phyloP scores from a whole-genome alignment of 2,888 invertebrate species.

The Tachystola acroxantha region DNA sequence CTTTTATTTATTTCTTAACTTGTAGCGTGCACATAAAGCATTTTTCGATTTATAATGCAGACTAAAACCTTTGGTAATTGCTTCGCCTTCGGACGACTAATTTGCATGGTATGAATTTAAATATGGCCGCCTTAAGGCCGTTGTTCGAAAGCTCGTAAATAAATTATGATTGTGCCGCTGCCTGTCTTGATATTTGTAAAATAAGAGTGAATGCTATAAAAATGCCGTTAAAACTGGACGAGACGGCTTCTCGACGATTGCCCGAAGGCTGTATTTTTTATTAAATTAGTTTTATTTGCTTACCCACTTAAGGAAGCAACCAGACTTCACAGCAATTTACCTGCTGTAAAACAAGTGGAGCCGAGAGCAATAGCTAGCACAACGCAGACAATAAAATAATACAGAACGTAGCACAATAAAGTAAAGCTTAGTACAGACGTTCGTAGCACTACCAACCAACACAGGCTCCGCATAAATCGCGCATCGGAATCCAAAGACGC shows the following conservation, averaged over 20 bases:
- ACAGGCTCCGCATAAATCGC: slow-evolving; percentile 46
- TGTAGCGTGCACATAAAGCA: slow-evolving; percentile 60
- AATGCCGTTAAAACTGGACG: no score
- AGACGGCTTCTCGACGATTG: neutral
- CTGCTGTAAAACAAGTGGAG: no score
- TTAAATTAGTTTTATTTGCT: neutral
- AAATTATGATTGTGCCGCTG: slow-evolving; percentile 37
- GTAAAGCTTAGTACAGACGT: slow-evolving; percentile 30
- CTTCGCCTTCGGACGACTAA: slow-evolving; percentile 47
- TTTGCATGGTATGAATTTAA: slow-evolving; percentile 59
- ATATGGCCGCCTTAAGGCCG: slow-evolving; percentile 33
- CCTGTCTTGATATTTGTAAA: slow-evolving; percentile 34
- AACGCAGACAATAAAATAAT: slow-evolving; percentile 5
- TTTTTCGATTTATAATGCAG: slow-evolving; percentile 55
- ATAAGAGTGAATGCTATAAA: neutral
- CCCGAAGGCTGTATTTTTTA: no score
- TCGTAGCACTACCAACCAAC: slow-evolving; percentile 23
- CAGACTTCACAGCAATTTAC: no score
- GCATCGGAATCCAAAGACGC: slow-evolving; percentile 49
- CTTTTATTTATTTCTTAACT: slow-evolving; percentile 75
- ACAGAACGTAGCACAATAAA: slow-evolving; percentile 20
- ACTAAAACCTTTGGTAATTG: slow-evolving; percentile 47
- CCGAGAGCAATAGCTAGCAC: no score
- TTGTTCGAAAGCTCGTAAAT: slow-evolving; percentile 25
- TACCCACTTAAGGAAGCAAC: no score